Conservation (phyloP, 2,888 invertebrate genomes). For the Dryomyza anilis region DNA sequence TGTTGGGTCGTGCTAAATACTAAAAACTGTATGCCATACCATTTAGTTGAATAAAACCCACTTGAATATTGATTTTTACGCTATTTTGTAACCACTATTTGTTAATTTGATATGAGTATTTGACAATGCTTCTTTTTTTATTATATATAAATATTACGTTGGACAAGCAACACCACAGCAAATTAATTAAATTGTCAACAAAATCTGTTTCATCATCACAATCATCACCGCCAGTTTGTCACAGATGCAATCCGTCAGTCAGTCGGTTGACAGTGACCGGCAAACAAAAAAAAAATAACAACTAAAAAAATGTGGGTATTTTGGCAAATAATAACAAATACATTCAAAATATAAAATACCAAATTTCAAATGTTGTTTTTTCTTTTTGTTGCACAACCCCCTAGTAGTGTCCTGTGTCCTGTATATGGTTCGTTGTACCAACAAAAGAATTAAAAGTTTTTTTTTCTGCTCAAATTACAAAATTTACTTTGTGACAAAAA, state of each 20-base stretch:
- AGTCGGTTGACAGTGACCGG: slow-evolving; percentile 15
- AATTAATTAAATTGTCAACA: slow-evolving; percentile 48
- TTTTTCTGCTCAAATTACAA: slow-evolving; percentile 17
- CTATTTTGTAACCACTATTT: too few relatives aligned
- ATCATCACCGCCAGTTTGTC: not conserved
- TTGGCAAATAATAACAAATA: not conserved
- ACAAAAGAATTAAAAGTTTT: not conserved
- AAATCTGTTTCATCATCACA: slow-evolving; percentile 31
- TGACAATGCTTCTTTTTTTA: not conserved
- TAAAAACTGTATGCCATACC: too few relatives aligned
- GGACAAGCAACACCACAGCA: too few relatives aligned
- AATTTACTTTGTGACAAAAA: not conserved
- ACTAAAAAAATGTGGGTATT: slow-evolving; percentile 10
- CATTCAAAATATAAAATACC: not conserved
- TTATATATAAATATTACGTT: too few relatives aligned
- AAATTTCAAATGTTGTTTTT: not conserved
- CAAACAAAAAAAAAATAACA: too few relatives aligned
- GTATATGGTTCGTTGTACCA: not conserved
- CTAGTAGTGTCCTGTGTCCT: not conserved
- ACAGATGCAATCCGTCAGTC: slow-evolving; percentile 18
- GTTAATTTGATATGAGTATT: too few relatives aligned
- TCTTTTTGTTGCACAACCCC: not conserved
- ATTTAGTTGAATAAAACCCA: not conserved
- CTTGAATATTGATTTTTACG: not conserved
- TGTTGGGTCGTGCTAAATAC: too few relatives aligned